Base-by-base conservation (phyloP, 1,140 invertebrate species). In the Chymomyza costata region DNA sequence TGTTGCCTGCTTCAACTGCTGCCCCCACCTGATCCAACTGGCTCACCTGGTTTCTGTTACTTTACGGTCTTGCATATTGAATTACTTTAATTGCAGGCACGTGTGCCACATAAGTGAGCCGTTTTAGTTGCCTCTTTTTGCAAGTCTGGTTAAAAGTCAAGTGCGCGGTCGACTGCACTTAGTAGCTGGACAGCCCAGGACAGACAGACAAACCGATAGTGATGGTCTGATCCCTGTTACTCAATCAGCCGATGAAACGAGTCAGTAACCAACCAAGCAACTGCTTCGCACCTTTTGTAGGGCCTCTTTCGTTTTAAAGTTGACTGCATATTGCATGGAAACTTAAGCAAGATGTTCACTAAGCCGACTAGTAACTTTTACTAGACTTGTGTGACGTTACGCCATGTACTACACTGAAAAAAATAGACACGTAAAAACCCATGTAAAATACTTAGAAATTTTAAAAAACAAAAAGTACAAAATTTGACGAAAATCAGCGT, bases 31-130 rank as follows among this genome's bases (percentile, higher is more conserved):
- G 28, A 44, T 25, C 1, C 5, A 15, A 13, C 19, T 21, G 15
- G 30, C 14, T 13, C 30, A 13, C 3, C 16, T n/a, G n/a, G n/a
- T n/a, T n/a, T n/a, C n/a, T 11, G 31, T 5, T 11, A 11, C 31
- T 47, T 49, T 49, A 18, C 30, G 6, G 14, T 50, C 25, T 48
- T 31, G 30, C 46, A 54, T 73, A 82, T 82, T 60, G 46, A 78
- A 71, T 82, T 82, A 78, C 78, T 78, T 69, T 82, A 82, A 82
- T 76, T 82, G 78, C 67, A 78, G 78, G 61, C 78, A 82, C 78
- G 78, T 78, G 74, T 63, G 50, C 48, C 30, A 46, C 35, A 40
- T 35, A 46, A 53, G 48, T 66, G 69, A 76, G 53, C 16, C 60
- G 52, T 49, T 69, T 65, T 69, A 50, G 6, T 34, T 34, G 21